Evolutionary conservation across 1,140 invertebrate genomes (phyloP).

Genomic region (Rhopalosiphum padi): DNA sequence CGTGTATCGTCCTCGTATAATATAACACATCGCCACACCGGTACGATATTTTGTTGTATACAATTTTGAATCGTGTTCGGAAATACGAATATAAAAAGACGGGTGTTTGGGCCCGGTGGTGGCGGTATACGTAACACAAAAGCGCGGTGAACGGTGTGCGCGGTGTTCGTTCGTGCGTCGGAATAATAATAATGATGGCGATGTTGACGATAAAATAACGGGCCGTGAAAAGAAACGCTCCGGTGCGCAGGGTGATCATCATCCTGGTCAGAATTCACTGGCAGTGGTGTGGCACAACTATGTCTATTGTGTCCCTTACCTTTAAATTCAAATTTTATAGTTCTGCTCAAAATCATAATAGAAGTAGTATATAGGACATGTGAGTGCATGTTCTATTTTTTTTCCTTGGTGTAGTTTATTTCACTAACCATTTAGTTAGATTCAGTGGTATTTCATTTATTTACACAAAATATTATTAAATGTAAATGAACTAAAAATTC

Average conservation of each 20-base stretch:
- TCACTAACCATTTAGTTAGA: not conserved
- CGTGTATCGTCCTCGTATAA: not conserved
- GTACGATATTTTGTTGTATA: not conserved
- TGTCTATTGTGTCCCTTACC: not conserved
- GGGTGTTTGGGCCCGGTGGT: not conserved
- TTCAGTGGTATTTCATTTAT: not conserved
- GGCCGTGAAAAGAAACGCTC: not conserved
- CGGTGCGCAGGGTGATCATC: not conserved
- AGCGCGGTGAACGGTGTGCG: not conserved
- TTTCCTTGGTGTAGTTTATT: not conserved
- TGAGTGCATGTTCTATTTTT: not conserved
- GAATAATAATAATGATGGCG: not conserved
- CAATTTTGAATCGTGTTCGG: not conserved
- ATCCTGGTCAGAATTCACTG: too few species aligned
- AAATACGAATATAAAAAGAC: conserved; percentile 1
- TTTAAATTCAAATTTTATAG: not conserved
- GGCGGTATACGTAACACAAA: not conserved
- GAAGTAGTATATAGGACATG: not conserved
- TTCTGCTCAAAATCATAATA: not conserved
- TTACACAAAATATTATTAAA: not conserved
- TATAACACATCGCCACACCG: not conserved
- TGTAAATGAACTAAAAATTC: not conserved
- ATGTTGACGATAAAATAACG: not conserved
- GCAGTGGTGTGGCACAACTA: not conserved
- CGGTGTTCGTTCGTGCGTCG: not conserved